Evolutionary conservation across 2,888 invertebrate species (phyloP), one percentile per base, ranked within the genome.

Genomic region (Plagiodera versicolora): DNA sequence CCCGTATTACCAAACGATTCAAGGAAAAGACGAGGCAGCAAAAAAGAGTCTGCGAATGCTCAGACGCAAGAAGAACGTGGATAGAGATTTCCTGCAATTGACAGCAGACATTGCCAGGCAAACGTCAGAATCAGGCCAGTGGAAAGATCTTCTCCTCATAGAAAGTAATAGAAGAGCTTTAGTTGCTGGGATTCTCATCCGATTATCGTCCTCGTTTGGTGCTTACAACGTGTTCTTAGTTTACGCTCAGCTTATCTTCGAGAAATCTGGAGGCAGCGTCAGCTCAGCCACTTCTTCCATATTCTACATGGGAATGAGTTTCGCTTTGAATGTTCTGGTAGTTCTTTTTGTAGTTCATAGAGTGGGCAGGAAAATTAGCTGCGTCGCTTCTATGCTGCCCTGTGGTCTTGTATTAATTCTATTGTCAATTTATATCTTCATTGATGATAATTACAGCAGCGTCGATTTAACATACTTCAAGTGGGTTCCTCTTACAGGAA

Each of bases 401-500:
- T 70, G 68, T 46, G 67, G 65, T 20, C 10, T 73, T 1, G 57
- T 68, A 0, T 60, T 62, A 19, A 32, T 39, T 11, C 6, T 44
- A 11, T 18, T 60, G 17, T 61, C 71, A 0, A 58, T 68, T 16
- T 76, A 73, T 60, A 75, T 76, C 60, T 72, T 68, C 30, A 18
- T 75, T 1, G 66, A 67, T 4, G 61, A 70, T 55, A 57, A 66
- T 30, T 46, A 66, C 16, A 44, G 61, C 2, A 56, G 64, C 14
- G 35, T 71, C 5, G 72, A 75, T 65, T 28, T 74, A 4, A 56
- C 64, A 4, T 14, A 19, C 3, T 19, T 73, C 0, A 65, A 67
- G 5, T 78, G 76, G 76, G 61, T 78, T 54, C 78, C 78, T 3
- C 39, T 78, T 3, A 67, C 68, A 5, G 74, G 74, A 65, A 50